Percentiles rank a stretch among this genome's conserved stretches.
phyloP scores from a whole-genome alignment of 2,113 vertebrate species.

The Rhea pennata region DNA sequence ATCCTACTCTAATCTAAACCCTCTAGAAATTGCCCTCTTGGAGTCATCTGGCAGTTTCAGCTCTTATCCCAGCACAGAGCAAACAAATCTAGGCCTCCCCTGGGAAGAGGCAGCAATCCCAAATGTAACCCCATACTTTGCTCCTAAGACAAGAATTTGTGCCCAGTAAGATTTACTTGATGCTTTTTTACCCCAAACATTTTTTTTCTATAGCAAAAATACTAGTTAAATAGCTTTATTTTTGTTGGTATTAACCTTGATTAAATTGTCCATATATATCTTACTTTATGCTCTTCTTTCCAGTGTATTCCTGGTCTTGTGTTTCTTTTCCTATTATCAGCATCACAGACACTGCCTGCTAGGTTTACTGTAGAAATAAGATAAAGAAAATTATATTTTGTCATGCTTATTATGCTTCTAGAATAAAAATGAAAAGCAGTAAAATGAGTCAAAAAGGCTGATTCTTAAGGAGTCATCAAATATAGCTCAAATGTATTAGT shows the following conservation, averaged over 20 bases:
- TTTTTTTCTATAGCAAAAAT: background rate
- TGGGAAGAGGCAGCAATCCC: background rate
- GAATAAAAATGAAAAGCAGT: constrained; percentile 11
- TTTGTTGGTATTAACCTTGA: background rate
- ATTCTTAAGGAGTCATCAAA: background rate
- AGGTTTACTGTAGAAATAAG: background rate
- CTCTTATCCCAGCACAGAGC: background rate
- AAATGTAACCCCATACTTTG: background rate
- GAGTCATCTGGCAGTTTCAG: background rate
- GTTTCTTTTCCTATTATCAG: background rate
- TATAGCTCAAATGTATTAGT: background rate
- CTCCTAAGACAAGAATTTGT: background rate
- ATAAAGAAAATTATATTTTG: background rate
- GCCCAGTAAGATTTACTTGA: background rate
- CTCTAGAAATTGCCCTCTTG: background rate
- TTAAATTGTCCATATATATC: background rate
- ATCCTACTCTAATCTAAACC: background rate
- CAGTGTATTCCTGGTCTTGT: background rate
- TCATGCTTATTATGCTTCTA: background rate
- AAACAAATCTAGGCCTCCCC: background rate
- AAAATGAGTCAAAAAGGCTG: background rate
- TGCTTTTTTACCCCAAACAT: background rate
- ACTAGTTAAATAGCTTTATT: background rate
- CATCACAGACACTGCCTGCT: background rate
- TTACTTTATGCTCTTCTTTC: background rate